Conservation (phyloP, 2,888 invertebrate genomes). For the Drosophila rubida region DNA sequence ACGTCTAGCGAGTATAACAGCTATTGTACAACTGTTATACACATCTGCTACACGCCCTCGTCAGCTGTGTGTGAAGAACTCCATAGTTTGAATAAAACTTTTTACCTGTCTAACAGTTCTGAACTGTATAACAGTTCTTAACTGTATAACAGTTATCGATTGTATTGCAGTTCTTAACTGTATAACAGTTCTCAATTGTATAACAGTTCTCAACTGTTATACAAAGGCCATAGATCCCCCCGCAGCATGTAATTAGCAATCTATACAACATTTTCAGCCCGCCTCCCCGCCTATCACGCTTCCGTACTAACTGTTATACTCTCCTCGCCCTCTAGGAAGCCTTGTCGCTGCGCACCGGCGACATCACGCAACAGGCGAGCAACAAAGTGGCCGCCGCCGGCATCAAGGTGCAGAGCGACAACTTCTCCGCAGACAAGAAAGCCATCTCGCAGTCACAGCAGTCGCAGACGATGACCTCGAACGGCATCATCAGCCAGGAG, state of each 20-base stretch:
- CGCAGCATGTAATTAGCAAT: conserved; percentile 19
- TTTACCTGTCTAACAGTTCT: too few species aligned
- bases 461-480: conserved; percentile 91
- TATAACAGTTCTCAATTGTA: neutral
- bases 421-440: conserved; percentile 93
- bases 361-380: conserved; percentile 93
- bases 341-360: conserved; percentile 92
- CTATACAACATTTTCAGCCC: neutral
- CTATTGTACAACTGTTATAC: neutral
- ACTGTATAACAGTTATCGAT: too few species aligned
- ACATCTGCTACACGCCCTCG: too few species aligned
- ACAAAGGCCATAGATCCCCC: neutral
- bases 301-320: conserved; percentile 20
- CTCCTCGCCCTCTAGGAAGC: conserved; percentile 88
- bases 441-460: conserved; percentile 91
- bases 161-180: too few species aligned
- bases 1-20: conserved; percentile 1
- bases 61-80: neutral
- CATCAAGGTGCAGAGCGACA: conserved; percentile 93
- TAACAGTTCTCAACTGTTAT: conserved; percentile 23
- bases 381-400: conserved; percentile 93
- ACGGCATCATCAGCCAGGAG: conserved; percentile 91
- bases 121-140: too few species aligned
- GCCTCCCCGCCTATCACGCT: neutral
- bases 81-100: too few species aligned